phyloP scores from a whole-genome alignment of 2,888 invertebrate species.

The Melinaea menophilus region DNA sequence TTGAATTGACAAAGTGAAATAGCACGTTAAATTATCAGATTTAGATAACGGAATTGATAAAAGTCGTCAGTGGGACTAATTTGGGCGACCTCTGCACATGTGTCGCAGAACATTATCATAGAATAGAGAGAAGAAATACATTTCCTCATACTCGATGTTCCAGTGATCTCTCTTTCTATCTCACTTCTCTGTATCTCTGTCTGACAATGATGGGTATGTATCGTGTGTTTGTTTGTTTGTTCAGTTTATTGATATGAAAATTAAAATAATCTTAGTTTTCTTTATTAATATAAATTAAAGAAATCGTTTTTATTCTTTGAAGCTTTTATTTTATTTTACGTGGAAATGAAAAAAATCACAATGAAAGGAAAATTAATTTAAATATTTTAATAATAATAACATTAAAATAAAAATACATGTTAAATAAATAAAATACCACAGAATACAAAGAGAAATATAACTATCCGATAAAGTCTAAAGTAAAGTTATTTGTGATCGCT shows the following conservation, averaged over 20 bases:
- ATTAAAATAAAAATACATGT: too few relatives aligned
- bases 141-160: not conserved
- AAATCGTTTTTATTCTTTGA: not conserved
- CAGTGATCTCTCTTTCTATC: not conserved
- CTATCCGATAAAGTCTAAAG: too few relatives aligned
- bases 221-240: not conserved
- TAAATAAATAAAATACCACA: too few relatives aligned
- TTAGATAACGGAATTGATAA: slow-evolving; percentile 1
- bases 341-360: too few relatives aligned
- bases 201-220: slow-evolving; percentile 3
- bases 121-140: not conserved
- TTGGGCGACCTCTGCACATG: not conserved
- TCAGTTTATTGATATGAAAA: not conserved
- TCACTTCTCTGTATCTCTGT: not conserved
- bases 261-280: not conserved
- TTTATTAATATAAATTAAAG: not conserved
- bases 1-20: not conserved
- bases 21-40: not conserved
- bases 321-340: too few relatives aligned
- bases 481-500: too few relatives aligned
- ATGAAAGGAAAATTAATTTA: too few relatives aligned
- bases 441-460: too few relatives aligned
- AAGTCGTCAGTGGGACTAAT: not conserved
- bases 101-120: not conserved
- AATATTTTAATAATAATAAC: too few relatives aligned